phyloP scores from a whole-genome alignment of 2,113 vertebrate species.

The Archilochus colubris region DNA sequence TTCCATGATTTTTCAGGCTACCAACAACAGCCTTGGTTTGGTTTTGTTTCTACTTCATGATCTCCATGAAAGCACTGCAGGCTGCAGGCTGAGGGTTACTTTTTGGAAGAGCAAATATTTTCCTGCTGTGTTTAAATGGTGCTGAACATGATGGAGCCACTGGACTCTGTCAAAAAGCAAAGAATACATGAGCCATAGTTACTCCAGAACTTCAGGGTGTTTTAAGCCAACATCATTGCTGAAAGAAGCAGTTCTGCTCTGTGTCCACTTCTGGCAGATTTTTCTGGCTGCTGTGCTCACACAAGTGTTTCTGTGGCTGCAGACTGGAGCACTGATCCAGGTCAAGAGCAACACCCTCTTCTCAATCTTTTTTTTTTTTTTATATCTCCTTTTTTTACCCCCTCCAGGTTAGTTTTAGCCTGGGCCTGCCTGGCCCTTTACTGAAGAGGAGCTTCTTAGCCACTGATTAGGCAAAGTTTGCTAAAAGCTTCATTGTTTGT shows the following conservation, averaged over 20 bases:
- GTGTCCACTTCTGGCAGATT: not conserved
- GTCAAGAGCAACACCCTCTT: not conserved
- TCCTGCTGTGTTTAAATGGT: not conserved
- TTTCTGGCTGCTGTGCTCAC: not conserved
- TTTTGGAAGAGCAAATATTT: not conserved
- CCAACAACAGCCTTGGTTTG: not conserved
- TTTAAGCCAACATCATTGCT: not conserved
- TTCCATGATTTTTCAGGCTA: not conserved
- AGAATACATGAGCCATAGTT: not conserved
- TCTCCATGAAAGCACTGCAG: not conserved
- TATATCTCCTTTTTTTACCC: not conserved
- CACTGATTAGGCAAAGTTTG: not conserved
- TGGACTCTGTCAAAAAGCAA: not conserved
- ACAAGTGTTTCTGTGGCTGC: not conserved
- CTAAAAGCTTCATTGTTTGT: constrained; percentile 49
- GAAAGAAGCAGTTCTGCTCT: not conserved
- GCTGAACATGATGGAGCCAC: not conserved
- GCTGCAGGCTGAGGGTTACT: not conserved
- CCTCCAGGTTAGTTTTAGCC: constrained; percentile 2
- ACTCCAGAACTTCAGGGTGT: not conserved
- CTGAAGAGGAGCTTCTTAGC: constrained; percentile 5
- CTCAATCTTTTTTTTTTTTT: not conserved
- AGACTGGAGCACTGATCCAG: not conserved
- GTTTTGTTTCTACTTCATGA: not conserved
- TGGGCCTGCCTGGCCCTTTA: not conserved